Base-by-base conservation (phyloP, 92 coral and sea anemone genomes). In the Nematostella vectensis region DNA sequence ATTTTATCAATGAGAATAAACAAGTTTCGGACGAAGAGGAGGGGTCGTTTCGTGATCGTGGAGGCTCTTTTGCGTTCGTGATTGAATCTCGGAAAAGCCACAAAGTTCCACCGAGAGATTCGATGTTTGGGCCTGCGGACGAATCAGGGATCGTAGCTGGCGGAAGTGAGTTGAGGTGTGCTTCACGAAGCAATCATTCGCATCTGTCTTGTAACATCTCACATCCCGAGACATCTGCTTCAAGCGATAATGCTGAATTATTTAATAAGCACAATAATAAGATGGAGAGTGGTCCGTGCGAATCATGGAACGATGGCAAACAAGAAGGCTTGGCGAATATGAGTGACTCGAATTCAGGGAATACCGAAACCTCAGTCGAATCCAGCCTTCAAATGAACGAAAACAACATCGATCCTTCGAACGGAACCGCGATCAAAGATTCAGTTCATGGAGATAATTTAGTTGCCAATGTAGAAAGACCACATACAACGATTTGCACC, bases 261-360 rank as follows among this genome's bases (percentile, higher is more conserved):
- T 85, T 85, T 67, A 85, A 53, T 55, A 67, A 64, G 51, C 75
- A 45, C 48, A 85, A 80, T 65, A 73, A 59, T 59, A 77, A 80
- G 63, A 72, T 73, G 65, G 64, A 51, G 56, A 59, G 62, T 50
- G 54, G 65, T 45, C 71, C 61, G 70, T 65, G 59, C 51, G 64
- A 27, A 33, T 18, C n/a, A 44, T 15, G 22, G 38, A 43, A 30
- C n/a, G 16, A 22, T 55, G 54, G 26, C 20, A 43, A 65, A 31
- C 53, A 52, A 1, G 54, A 27, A 2, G 44, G 33, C 36, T 22
- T 23, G 48, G 25, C 62, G 4, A 63, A 63, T 22, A 42, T 53
- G 40, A 33, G 15, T 33, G 40, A 33, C 15, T 33, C 40, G 40
- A 33, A 6, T 33, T 33, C 40, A 33, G 40, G 40, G 15, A 33